These are phyloP conservation scores for Leucophenga maculata DNA, from an alignment of 2,888 invertebrate genomes.

Conservation along the genomic window DNA sequence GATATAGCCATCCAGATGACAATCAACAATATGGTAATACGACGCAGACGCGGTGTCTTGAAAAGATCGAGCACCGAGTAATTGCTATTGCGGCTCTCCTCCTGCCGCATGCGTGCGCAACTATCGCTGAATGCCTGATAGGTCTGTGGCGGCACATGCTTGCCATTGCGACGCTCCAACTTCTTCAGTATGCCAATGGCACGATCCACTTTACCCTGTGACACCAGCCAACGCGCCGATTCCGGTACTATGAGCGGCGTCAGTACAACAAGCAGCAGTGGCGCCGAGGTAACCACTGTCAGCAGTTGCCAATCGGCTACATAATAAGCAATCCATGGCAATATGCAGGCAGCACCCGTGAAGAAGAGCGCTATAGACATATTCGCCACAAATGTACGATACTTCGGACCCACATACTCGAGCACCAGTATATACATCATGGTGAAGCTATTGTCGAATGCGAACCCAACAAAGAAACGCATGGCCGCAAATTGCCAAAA, in stretches of 20 bases:
- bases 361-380: slow-evolving; percentile 93
- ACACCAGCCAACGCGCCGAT: slow-evolving; percentile 90
- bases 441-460: slow-evolving; percentile 91
- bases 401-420: slow-evolving; percentile 91
- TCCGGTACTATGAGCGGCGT: slow-evolving; percentile 88
- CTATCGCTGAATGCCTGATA: slow-evolving; percentile 80
- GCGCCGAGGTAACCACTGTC: slow-evolving; percentile 85
- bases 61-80: slow-evolving; percentile 89
- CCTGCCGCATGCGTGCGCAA: slow-evolving; percentile 78
- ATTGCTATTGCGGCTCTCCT: slow-evolving; percentile 79
- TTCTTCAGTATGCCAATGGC: slow-evolving; percentile 84
- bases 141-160: slow-evolving; percentile 81
- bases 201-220: slow-evolving; percentile 86
- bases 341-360: slow-evolving; percentile 82
- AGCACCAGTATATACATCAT: slow-evolving; percentile 94
- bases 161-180: slow-evolving; percentile 85
- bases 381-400: slow-evolving; percentile 91
- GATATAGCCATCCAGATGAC: slow-evolving; percentile 93
- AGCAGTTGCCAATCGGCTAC: slow-evolving; percentile 86
- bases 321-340: slow-evolving; percentile 89
- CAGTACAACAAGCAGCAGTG: slow-evolving; percentile 79
- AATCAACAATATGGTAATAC: slow-evolving; percentile 84
- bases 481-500: slow-evolving; percentile 86
- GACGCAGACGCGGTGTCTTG: slow-evolving; percentile 82
- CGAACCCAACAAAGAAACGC: slow-evolving; percentile 88